Conservation (phyloP, 92 coral and sea anemone genomes). For the Actinernus sp. region DNA sequence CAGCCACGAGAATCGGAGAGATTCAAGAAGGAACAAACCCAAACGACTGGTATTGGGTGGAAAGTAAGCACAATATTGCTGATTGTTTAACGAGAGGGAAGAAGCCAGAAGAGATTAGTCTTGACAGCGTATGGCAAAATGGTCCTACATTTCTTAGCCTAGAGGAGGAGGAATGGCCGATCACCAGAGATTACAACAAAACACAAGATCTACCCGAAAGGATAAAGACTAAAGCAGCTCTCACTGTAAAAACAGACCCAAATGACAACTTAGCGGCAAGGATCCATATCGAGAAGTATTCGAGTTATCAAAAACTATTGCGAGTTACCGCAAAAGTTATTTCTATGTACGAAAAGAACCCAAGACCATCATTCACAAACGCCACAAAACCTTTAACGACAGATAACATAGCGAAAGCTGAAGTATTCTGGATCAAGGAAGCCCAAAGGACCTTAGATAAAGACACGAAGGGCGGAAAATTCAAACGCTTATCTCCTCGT, state of each 20-base stretch:
- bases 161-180: slow-evolving; percentile 41
- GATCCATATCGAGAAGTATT: slow-evolving; percentile 25
- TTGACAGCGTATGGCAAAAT: slow-evolving; percentile 29
- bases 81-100: slow-evolving; percentile 62
- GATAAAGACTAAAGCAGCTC: slow-evolving; percentile 1
- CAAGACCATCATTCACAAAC: slow-evolving; percentile 26
- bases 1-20: no score
- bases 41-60: no score
- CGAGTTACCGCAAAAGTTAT: slow-evolving; percentile 46
- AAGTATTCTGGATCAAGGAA: slow-evolving; percentile 25
- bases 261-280: not conserved
- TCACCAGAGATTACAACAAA: not conserved
- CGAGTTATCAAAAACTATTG: slow-evolving; percentile 23
- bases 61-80: no score
- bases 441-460: slow-evolving; percentile 17
- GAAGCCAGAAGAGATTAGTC: slow-evolving; percentile 27
- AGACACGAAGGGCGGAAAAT: slow-evolving; percentile 27
- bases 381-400: slow-evolving; percentile 5
- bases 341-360: slow-evolving; percentile 9
- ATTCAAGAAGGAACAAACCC: no score
- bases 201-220: slow-evolving; percentile 27
- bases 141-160: slow-evolving; percentile 47
- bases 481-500: slow-evolving; percentile 31
- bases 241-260: not conserved
- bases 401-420: slow-evolving; percentile 14